Conservation (phyloP, 2,113 vertebrate species). For the Hippoglossus stenolepis region DNA sequence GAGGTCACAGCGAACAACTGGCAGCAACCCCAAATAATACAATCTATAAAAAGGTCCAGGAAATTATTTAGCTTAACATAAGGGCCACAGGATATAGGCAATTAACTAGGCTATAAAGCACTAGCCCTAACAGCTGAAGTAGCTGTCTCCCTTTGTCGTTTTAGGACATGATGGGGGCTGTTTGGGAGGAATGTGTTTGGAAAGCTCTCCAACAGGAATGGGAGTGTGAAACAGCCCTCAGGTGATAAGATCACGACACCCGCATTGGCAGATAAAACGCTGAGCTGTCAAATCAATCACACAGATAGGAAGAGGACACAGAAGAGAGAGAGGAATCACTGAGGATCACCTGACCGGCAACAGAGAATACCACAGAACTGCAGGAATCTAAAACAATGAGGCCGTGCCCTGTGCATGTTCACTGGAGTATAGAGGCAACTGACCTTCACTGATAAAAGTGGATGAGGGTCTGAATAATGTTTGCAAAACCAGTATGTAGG, state of each 20-base stretch:
- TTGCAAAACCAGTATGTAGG: not conserved
- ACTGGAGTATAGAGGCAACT: conserved; percentile 13
- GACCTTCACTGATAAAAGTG: conserved; percentile 29
- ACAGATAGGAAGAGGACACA: conserved; percentile 72
- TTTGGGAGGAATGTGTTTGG: conserved; percentile 76
- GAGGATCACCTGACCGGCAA: conserved; percentile 72
- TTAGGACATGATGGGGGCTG: conserved; percentile 74
- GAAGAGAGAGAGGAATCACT: conserved; percentile 43
- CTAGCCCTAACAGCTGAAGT: conserved; percentile 71
- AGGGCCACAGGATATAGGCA: conserved; percentile 76
- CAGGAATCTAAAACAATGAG: conserved; percentile 62
- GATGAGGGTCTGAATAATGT: not conserved
- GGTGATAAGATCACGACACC: conserved; percentile 81
- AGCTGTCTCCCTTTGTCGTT: conserved; percentile 72
- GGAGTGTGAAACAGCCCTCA: conserved; percentile 73
- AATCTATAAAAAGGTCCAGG: conserved; percentile 62
- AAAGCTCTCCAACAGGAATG: conserved; percentile 68
- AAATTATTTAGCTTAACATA: conserved; percentile 76
- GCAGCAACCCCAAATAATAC: conserved; percentile 64
- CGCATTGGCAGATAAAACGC: conserved; percentile 75
- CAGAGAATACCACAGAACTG: conserved; percentile 55
- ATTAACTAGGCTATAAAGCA: conserved; percentile 76
- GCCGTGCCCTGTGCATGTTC: conserved; percentile 11
- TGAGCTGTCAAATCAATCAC: conserved; percentile 80
- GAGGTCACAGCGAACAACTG: conserved; percentile 60